A percentile compares a stretch with the other conserved stretches of the same genome.
phyloP scores from a whole-genome alignment of 2,888 invertebrate species.

The Epirrhoe alternata region DNA sequence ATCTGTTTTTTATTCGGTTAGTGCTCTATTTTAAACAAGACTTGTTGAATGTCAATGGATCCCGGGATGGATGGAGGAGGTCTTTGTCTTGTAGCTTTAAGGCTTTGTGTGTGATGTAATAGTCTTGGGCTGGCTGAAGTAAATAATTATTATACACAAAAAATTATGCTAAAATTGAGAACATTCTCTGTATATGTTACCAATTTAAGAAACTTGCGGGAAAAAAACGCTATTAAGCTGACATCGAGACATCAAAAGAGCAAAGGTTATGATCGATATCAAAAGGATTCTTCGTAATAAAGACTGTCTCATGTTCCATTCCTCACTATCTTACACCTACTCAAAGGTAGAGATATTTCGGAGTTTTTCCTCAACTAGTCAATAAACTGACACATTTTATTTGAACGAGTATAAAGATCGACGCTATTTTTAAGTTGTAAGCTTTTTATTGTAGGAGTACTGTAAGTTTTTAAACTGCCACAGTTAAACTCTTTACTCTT shows the following conservation, averaged over 20 bases:
- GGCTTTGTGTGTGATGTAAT: too few species aligned
- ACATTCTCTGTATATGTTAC: neutral
- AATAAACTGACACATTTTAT: neutral
- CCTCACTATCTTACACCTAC: conserved; percentile 6
- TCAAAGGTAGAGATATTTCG: conserved; percentile 1
- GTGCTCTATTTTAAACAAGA: too few species aligned
- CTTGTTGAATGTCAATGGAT: too few species aligned
- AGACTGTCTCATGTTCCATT: conserved; percentile 12
- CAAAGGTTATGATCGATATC: conserved; percentile 6
- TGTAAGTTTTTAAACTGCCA: too few species aligned
- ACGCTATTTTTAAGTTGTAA: neutral
- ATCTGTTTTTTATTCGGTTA: too few species aligned
- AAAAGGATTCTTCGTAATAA: conserved; percentile 11
- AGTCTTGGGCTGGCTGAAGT: too few species aligned
- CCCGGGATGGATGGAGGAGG: too few species aligned
- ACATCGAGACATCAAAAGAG: neutral
- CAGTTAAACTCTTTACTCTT: too few species aligned
- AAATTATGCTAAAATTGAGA: too few species aligned
- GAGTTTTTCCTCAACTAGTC: conserved; percentile 13
- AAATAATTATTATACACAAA: too few species aligned
- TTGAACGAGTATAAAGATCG: neutral
- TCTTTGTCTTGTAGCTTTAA: too few species aligned
- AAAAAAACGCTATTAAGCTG: neutral
- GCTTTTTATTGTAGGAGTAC: too few species aligned
- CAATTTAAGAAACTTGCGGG: neutral